Percentiles rank a stretch among this genome's conserved stretches.
phyloP scores from a whole-genome alignment of 64 coral and sea anemone genomes.

The Montipora cactus region DNA sequence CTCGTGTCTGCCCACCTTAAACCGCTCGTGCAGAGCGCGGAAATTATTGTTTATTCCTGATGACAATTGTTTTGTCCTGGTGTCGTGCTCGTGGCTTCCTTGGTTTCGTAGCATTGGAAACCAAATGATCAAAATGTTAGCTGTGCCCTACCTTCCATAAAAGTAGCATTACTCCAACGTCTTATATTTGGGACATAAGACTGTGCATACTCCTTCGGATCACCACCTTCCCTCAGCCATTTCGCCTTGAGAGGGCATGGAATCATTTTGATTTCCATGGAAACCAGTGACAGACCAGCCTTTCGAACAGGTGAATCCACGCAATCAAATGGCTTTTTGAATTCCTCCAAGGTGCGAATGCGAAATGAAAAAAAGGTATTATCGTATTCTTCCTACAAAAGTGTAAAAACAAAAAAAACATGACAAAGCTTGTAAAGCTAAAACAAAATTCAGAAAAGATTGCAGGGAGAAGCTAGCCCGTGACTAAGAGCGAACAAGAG shows the following conservation, averaged over 20 bases:
- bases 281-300: conserved; percentile 72
- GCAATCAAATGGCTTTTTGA: conserved; percentile 61
- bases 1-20: too few species aligned
- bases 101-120: too few species aligned
- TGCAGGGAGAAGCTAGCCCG: too few species aligned
- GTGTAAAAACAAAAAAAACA: not conserved
- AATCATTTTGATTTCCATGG: conserved; percentile 68
- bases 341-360: conserved; percentile 67
- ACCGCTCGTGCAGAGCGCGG: too few species aligned
- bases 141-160: conserved; percentile 30
- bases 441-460: too few species aligned
- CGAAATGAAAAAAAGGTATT: conserved; percentile 57
- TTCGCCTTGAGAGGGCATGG: conserved; percentile 61
- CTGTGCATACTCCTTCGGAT: conserved; percentile 54
- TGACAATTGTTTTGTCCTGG: too few species aligned
- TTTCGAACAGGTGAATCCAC: conserved; percentile 55
- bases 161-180: conserved; percentile 72
- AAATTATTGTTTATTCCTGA: too few species aligned
- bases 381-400: conserved; percentile 64
- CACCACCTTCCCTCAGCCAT: conserved; percentile 69
- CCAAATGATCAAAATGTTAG: too few species aligned
- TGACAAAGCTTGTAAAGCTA: not conserved
- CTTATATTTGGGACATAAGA: conserved; percentile 42
- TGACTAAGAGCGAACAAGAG: too few species aligned
- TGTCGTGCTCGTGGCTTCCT: too few species aligned